Base-by-base conservation (phyloP, 2,888 invertebrate genomes). In the Sarcophaga rosellei region DNA sequence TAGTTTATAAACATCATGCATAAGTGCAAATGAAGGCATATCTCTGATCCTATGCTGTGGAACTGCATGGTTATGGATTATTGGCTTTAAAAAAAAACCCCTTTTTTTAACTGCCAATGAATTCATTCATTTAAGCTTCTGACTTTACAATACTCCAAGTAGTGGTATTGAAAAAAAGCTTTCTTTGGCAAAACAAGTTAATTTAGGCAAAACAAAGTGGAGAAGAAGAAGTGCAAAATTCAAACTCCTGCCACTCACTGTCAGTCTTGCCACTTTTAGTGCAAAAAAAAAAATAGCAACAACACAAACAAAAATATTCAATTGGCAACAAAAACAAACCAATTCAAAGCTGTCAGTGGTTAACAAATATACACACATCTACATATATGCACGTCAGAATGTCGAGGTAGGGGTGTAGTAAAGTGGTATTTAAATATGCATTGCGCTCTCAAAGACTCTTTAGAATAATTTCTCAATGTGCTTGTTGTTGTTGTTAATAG, bases 181-280 rank as follows among this genome's bases (percentile, higher is more conserved):
- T 53, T 12, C 10, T 35, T 8, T 35, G 35, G 69, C 20, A 70
- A 35, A 81, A 81, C 81, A 75, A 81, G 69, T 81, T 81, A 75
- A 76, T 81, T 81, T 75, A 75, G 44, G 63, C 74, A 81, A 62
- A 78, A 78, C 2, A 66, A 78, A 79, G 72, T 35, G 35, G 8
- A 35, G 35, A 35, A 35, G 2, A 35, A 35, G 35, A 73, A 79
- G n/a, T 63, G 45, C 35, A 35, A 35, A 35, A 35, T 35, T 35
- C 59, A 72, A 74, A 72, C 65, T 44, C 62, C 35, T 45, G 15
- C 15, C 44, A 15, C 23, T 74, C 35, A 35, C 10, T 35, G 35
- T 35, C 35, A 35, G 35, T 35, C 35, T 35, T 35, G 35, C 35
- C 35, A 35, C 0, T 35, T 35, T 35, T 8, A 8, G 2, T 35